Conservation (phyloP, 1,140 invertebrate genomes). For the Trinorchestia longiramus region DNA sequence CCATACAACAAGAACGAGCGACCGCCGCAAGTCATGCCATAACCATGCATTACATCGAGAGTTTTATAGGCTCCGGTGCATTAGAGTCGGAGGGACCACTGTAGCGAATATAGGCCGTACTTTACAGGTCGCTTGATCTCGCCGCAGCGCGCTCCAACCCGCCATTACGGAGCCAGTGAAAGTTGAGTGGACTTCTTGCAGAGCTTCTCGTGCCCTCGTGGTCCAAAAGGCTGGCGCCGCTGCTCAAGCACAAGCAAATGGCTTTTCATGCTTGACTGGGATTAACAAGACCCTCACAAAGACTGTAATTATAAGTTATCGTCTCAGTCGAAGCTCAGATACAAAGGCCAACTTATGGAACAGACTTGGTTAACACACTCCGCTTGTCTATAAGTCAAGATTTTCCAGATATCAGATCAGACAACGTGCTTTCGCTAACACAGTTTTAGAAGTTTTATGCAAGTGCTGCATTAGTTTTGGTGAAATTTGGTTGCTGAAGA, state of each 20-base stretch:
- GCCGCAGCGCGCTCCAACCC: constrained; percentile 8
- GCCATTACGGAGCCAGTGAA: constrained; percentile 24
- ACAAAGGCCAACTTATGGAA: constrained; percentile 20
- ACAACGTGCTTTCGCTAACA: constrained; percentile 7
- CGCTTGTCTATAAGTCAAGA: constrained; percentile 24
- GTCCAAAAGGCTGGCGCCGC: not conserved
- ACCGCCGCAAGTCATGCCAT: constrained; percentile 10
- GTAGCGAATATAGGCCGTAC: constrained; percentile 53
- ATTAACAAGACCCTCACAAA: constrained; percentile 39
- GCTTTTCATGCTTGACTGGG: constrained; percentile 46
- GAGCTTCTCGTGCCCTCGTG: not conserved
- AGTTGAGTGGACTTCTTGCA: not conserved
- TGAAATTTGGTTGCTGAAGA: not conserved
- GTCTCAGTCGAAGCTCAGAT: not conserved
- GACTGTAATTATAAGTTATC: constrained; percentile 51
- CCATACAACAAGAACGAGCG: constrained; percentile 13
- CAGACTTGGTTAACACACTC: not conserved
- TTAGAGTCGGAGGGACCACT: constrained; percentile 20
- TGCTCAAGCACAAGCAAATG: constrained; percentile 40
- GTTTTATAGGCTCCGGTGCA: constrained; percentile 15
- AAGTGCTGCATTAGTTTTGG: not conserved
- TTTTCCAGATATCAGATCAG: constrained; percentile 23
- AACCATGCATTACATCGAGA: constrained; percentile 43
- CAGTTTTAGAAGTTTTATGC: not conserved
- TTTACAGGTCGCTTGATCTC: constrained; percentile 45